Evolutionary conservation across 2,797 vertebrate genomes (phyloP).

Genomic region (Melanotaenia boesemani): DNA sequence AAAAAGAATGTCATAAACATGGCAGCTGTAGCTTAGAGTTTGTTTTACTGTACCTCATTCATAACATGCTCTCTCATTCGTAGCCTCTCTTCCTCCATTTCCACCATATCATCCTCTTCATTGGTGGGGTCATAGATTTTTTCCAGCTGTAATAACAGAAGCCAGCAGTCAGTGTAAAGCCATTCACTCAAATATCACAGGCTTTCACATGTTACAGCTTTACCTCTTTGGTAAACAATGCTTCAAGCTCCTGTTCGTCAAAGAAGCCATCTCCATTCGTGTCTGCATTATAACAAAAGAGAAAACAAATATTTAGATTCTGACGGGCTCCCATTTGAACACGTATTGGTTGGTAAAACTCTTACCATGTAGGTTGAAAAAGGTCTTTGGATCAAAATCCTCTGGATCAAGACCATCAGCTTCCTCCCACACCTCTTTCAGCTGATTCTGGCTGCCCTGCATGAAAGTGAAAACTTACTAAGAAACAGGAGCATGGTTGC

Average conservation of each 20-base stretch:
- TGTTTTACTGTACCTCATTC: conserved; percentile 89
- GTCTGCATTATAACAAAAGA: conserved; percentile 80
- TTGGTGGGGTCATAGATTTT: conserved; percentile 97
- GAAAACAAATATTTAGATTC: not conserved
- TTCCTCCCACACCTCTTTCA: conserved; percentile 99
- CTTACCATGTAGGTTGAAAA: conserved; percentile 97
- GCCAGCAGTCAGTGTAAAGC: conserved; percentile 10
- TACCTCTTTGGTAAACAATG: conserved; percentile 98
- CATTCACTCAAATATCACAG: not conserved
- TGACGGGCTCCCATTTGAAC: not conserved
- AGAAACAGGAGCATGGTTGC: not conserved
- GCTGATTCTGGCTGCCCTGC: conserved; percentile 97
- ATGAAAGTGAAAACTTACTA: not conserved
- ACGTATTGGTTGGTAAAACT: not conserved
- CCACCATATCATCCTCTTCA: conserved; percentile 98
- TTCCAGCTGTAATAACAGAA: conserved; percentile 85
- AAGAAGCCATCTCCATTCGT: conserved; percentile 96
- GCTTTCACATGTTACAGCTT: not conserved
- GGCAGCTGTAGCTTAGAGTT: not conserved
- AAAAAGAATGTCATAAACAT: not conserved
- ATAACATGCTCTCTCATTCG: conserved; percentile 99
- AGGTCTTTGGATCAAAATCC: conserved; percentile 97
- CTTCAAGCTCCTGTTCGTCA: conserved; percentile 97
- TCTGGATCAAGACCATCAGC: conserved; percentile 95
- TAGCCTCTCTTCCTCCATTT: conserved; percentile 98